Evolutionary conservation across 2,797 vertebrate species (phyloP).

Genomic region (Enteromius fasciolatus): DNA sequence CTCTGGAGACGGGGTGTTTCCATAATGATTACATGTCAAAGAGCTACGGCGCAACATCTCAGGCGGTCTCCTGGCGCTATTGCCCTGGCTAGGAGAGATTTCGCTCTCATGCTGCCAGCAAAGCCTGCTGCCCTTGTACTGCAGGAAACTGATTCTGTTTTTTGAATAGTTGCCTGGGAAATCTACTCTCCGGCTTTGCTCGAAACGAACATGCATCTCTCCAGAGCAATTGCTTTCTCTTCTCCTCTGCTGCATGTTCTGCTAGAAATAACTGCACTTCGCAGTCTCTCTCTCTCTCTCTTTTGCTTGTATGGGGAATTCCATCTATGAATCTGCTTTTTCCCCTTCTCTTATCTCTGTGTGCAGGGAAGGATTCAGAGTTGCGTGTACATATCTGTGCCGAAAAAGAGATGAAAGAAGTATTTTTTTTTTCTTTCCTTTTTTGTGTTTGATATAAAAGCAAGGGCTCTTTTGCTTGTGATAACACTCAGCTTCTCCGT

Average conservation of each 20-base stretch:
- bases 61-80: conserved; percentile 38
- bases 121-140: conserved; percentile 47
- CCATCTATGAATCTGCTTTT: conserved; percentile 50
- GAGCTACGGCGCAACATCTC: conserved; percentile 32
- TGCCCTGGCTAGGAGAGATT: conserved; percentile 53
- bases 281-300: conserved; percentile 29
- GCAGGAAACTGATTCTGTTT: conserved; percentile 53
- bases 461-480: conserved; percentile 44
- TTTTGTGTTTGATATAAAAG: conserved; percentile 51
- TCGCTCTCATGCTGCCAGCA: conserved; percentile 49
- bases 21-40: conserved; percentile 45
- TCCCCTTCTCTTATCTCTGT: conserved; percentile 46
- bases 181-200: conserved; percentile 56
- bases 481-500: conserved; percentile 49
- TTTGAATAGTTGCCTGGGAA: conserved; percentile 62
- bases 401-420: conserved; percentile 51
- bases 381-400: conserved; percentile 48
- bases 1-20: conserved; percentile 33
- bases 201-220: conserved; percentile 52
- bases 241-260: conserved; percentile 43
- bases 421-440: background rate
- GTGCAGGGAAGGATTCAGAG: conserved; percentile 49
- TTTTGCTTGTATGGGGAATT: conserved; percentile 52
- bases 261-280: conserved; percentile 53
- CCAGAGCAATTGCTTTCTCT: conserved; percentile 51